phyloP scores from a whole-genome alignment of 2,888 invertebrate species.

The Sesia apiformis region DNA sequence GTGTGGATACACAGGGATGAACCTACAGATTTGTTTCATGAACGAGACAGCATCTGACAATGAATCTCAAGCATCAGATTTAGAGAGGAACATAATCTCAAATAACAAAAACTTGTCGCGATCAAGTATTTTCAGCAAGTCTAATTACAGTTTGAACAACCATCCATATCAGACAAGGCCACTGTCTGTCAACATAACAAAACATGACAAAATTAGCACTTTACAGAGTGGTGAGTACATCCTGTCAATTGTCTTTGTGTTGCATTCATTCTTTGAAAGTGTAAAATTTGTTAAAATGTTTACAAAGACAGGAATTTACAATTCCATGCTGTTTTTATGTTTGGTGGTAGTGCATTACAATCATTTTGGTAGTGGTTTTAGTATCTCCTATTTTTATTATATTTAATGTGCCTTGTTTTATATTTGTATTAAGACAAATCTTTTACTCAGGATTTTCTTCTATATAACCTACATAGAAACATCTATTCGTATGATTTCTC shows the following conservation, averaged over 20 bases:
- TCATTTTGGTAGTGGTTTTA: background rate
- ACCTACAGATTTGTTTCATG: constrained; percentile 96
- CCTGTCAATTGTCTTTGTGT: background rate
- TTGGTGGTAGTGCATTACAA: background rate
- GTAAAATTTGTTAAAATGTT: background rate
- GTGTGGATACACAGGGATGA: constrained; percentile 80
- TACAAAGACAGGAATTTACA: background rate
- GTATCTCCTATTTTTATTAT: too few species aligned
- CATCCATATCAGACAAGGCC: constrained; percentile 69
- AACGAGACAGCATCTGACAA: constrained; percentile 92
- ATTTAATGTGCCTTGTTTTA: too few species aligned
- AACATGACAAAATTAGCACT: constrained; percentile 58
- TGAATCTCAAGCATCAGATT: constrained; percentile 84
- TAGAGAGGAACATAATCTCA: constrained; percentile 70
- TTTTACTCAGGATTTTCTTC: too few species aligned
- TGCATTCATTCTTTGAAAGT: background rate
- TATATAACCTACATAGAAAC: too few species aligned
- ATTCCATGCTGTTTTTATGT: background rate
- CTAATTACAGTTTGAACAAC: constrained; percentile 40
- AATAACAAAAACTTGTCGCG: constrained; percentile 53
- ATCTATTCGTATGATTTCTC: too few species aligned
- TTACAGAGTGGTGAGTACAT: constrained; percentile 55
- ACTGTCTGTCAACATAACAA: constrained; percentile 60
- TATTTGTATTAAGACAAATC: too few species aligned
- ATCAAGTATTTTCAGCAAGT: constrained; percentile 59